Percentiles rank a stretch among this genome's conserved stretches.
These are phyloP conservation scores for Amphimallon solstitiale DNA, from an alignment of 2,888 invertebrate genomes.

Conservation along the genomic window DNA sequence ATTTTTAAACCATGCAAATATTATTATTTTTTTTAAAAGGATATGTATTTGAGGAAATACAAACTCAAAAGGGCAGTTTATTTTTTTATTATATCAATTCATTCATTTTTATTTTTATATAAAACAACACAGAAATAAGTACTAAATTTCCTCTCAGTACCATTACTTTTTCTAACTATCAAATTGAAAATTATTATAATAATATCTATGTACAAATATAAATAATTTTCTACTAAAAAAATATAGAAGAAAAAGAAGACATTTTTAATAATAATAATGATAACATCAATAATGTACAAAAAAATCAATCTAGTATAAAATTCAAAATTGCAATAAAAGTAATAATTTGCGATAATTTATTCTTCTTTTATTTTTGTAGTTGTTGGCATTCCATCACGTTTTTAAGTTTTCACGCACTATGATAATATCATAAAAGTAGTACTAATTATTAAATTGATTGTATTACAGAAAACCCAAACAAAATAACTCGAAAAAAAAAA, in stretches of 20 bases:
- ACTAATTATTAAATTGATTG: not conserved
- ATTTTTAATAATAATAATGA: not conserved
- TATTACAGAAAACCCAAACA: too few relatives aligned
- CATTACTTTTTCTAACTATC: not conserved
- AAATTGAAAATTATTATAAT: not conserved
- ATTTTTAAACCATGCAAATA: too few relatives aligned
- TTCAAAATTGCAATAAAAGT: constrained; percentile 8
- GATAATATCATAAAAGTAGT: not conserved
- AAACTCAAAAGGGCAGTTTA: too few relatives aligned
- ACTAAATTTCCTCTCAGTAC: constrained; percentile 4
- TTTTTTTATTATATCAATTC: too few relatives aligned
- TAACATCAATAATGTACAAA: constrained; percentile 20
- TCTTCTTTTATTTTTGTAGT: too few relatives aligned
- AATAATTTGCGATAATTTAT: not conserved
- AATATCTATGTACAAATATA: constrained; percentile 10
- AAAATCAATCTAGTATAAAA: constrained; percentile 12
- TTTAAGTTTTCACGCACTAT: not conserved
- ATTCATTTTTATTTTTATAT: not conserved
- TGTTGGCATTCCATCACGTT: too few relatives aligned
- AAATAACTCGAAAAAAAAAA: too few relatives aligned
- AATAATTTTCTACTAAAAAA: constrained; percentile 13
- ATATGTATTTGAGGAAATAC: too few relatives aligned
- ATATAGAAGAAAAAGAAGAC: constrained; percentile 3
- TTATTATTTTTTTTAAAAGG: too few relatives aligned
- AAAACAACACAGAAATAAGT: constrained; percentile 28